Conservation (phyloP, 2,113 vertebrate species). For the Colaptes auratus region DNA sequence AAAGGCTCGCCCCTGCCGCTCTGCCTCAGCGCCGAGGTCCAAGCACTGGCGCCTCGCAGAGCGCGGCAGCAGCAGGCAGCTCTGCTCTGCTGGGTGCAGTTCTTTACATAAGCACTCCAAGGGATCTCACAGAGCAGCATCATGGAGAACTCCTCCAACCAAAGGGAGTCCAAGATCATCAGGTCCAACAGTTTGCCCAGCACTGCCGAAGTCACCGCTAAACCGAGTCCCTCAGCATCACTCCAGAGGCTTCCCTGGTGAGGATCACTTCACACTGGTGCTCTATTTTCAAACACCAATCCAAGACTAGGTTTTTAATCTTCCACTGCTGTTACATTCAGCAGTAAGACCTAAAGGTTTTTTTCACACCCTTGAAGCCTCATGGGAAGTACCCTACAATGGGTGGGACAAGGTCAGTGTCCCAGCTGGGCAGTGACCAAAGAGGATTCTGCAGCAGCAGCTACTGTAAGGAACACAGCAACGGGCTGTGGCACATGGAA, state of each 20-base stretch:
- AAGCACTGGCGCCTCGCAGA: not conserved
- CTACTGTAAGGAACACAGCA: not conserved
- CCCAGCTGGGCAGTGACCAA: not conserved
- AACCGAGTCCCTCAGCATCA: no score
- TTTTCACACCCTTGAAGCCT: not conserved
- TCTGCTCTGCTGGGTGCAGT: not conserved
- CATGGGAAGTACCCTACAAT: fast-evolving
- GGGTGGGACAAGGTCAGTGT: not conserved
- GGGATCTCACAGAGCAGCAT: not conserved
- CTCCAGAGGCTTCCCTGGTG: not conserved
- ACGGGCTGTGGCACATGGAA: no score
- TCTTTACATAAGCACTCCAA: not conserved
- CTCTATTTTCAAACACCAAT: not conserved
- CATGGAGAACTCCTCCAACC: no score
- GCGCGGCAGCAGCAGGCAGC: not conserved
- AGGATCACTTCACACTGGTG: not conserved
- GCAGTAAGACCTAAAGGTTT: not conserved
- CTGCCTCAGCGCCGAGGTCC: not conserved
- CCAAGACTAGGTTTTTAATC: not conserved
- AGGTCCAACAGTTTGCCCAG: no score
- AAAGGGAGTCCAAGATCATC: no score
- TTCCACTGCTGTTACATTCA: not conserved
- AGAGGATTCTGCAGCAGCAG: not conserved
- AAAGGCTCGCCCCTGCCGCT: not conserved
- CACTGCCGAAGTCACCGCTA: no score